Base-by-base conservation (phyloP, 1,140 invertebrate genomes). In the Aphelenchoides avenae region DNA sequence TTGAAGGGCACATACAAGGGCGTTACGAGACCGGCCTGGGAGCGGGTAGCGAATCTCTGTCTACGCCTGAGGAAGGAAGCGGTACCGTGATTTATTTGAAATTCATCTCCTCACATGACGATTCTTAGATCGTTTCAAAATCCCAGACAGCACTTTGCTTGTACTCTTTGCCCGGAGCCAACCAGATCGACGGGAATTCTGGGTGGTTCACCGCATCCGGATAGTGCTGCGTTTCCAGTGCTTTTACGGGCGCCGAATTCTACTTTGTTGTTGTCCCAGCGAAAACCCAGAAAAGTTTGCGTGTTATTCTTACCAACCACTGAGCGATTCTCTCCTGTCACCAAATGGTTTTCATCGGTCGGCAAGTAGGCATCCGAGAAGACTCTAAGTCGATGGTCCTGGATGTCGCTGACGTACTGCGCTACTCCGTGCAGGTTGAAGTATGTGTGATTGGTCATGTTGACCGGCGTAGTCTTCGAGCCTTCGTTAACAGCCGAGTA, bases 361-460 rank as follows among this genome's bases (percentile, higher is more conserved):
- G 87, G 86, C 0, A 86, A 87, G 72, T 86, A 89, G 20, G 78
- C 79, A 79, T 89, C 85, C 26, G 88, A 86, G 68, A 87, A 86
- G 1, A 93, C 82, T 1, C 72, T 78, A 3, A 91, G 79, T 18
- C 80, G 68, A 75, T 94, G 90, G 40, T 18, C 27, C 39, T n/a
- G n/a, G n/a, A n/a, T 20, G n/a, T 18, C 20, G 13, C 6, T 1
- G 18, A 1, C 11, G 3, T 18, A 60, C n/a, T 68, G 72, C 72
- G 77, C 82, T 77, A 91, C 87, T 3, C 90, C 90, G 52, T 85
- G 88, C 31, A 96, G 79, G 79, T 96, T 96, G 75, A 94, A 94
- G 77, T 93, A 95, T 4, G 87, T 83, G 76, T 96, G 91, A 78
- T 92, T 93, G 0, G 89, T 89, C 36, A 95, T 78, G 78, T 91